Base-by-base conservation (phyloP, 1,140 invertebrate species). In the Hylyphantes graminicola region DNA sequence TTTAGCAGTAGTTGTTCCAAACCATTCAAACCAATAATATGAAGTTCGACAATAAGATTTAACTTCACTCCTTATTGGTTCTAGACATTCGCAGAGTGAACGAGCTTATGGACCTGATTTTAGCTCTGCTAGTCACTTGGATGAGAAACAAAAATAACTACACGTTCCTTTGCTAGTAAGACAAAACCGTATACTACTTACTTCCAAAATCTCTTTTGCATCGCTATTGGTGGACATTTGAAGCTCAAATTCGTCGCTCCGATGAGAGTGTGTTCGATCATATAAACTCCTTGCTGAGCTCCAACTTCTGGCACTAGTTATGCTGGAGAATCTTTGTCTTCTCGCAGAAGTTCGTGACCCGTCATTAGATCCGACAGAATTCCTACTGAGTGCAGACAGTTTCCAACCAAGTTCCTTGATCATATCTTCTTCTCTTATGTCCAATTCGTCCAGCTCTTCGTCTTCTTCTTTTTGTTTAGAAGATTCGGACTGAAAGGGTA, bases 391-490 rank as follows among this genome's bases (percentile, higher is more conserved):
- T 35, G 11, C 21, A 21, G 61, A 63, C 13, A 59, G 35, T 59
- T 64, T 67, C 21, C 72, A 15, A 7, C 67, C 70, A 10, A 83
- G 51, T 9, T 9, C 61, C 2, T 57, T 53, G n/a, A n/a, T n/a
- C 19, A 83, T 10, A n/a, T 83, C 72, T 12, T 82, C 65, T 17
- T 19, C 48, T 12, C 15, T n/a, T 48, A 65, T 74, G 7, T 48
- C 53, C 6, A 48, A 9, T 19, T 84, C 74, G 7, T 80, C 77
- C 50, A n/a, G 7, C 0, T 82, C 61, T 3, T 61, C 68, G 21
- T 53, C 68, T 12, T 91, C 65, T 57, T 79, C 77, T 59, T 9
- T 13, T 35, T 73, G 15, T 19, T 13, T 12, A 13, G 15, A 19
- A 64, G 19, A 64, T 8, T n/a, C 19, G 7, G 8, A 9, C 9